Percentiles rank a stretch among this genome's conserved stretches.
Conservation (phyloP, 2,888 invertebrate species). For the Notodonta dromedarius region DNA sequence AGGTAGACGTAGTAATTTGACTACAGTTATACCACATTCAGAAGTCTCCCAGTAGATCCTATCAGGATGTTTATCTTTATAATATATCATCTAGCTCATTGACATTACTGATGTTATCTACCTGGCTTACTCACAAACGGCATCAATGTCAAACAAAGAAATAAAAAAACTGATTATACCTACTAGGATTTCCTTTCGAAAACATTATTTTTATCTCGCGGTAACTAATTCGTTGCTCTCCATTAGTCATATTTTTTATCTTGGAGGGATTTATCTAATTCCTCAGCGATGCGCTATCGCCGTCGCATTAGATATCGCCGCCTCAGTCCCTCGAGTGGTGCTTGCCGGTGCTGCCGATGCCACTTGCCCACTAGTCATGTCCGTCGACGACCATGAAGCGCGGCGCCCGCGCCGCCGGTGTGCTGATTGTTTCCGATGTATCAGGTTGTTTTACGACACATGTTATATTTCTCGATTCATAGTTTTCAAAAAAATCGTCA, state of each 20-base stretch:
- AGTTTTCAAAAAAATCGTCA: neutral
- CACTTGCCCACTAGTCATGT: slow-evolving; percentile 38
- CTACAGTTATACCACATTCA: too few relatives aligned
- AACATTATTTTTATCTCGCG: slow-evolving; percentile 42
- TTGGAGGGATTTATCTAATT: slow-evolving; percentile 57
- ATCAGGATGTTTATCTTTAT: too few relatives aligned
- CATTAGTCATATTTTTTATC: slow-evolving; percentile 71
- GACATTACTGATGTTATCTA: neutral
- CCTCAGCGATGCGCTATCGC: slow-evolving; percentile 42
- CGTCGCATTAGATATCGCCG: slow-evolving; percentile 7
- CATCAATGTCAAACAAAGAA: slow-evolving; percentile 23
- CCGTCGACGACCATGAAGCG: slow-evolving; percentile 38
- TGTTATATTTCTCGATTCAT: neutral
- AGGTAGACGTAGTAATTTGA: too few relatives aligned
- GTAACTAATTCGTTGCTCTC: slow-evolving; percentile 44
- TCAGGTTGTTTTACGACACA: slow-evolving; percentile 40
- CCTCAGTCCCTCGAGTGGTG: slow-evolving; percentile 41
- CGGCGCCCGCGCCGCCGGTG: slow-evolving; percentile 32
- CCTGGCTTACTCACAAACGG: slow-evolving; percentile 3
- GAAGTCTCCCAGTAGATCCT: too few relatives aligned
- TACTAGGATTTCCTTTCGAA: slow-evolving; percentile 31
- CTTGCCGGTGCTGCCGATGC: slow-evolving; percentile 29
- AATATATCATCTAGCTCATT: too few relatives aligned
- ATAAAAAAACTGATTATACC: slow-evolving; percentile 6
- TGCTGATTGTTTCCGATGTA: slow-evolving; percentile 45